Base-by-base conservation (phyloP, 2,888 invertebrate species). In the Lucinisca nassula region DNA sequence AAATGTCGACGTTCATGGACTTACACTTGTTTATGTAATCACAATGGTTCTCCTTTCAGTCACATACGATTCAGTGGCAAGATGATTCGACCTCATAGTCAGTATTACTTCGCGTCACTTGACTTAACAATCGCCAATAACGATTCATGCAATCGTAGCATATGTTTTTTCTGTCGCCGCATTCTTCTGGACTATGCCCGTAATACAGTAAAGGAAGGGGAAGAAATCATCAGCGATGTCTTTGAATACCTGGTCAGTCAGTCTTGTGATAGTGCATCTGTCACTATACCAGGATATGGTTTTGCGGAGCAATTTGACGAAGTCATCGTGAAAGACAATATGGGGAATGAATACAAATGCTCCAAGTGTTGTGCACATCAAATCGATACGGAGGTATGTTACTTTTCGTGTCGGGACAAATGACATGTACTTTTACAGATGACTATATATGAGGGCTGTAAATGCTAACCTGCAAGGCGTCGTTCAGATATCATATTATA, bases 181-280 rank as follows among this genome's bases (percentile, higher is more conserved):
- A 61, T 78, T n/a, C 38, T 67, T 12, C 14, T 78, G 21, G 81
- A 72, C 14, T 67, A 73, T 17, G 67, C 35, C 21, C 35, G 67
- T 21, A 35, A 12, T 35, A 35, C 14, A 17, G 12, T 84, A 0
- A 55, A 73, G 17, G 37, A 51, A 21, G 38, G 38, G 0, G 58
- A 35, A 0, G 81, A 81, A 61, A 55, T 72, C 3, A 78, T 78
- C 0, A 85, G 85, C 61, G 81, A 85, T 27, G 73, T 81, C 8
- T 85, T 77, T 45, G 73, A 81, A 32, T 85, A 85, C 51, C 58
- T 85, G 17, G 85, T 85, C 14, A 85, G 73, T 49, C 77, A 81
- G 55, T 24, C 58, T 0, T 73, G 67, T 35, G 76, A 75, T 21
- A 51, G 73, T 17, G 70, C 78, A 0, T 35, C 17, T 14, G 12